Conservation (phyloP, 2,888 invertebrate species). For the Nezara viridula region DNA sequence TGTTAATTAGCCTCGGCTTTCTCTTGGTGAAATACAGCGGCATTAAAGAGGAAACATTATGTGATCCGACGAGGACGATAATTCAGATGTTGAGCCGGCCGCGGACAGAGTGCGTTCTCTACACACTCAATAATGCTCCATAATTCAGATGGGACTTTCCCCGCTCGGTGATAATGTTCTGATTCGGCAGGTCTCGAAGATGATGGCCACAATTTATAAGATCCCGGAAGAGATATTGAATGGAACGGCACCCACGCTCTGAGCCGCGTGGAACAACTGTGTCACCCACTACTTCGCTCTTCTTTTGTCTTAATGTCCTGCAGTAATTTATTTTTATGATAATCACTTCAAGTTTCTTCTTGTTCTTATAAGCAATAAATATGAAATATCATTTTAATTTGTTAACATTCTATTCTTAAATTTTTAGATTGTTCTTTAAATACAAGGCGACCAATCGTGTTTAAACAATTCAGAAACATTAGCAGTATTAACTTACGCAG, state of each 20-base stretch:
- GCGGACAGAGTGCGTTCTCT: background rate
- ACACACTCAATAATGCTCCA: slow-evolving; percentile 30
- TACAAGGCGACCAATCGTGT: too few species aligned
- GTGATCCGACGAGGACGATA: background rate
- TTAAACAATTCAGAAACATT: too few species aligned
- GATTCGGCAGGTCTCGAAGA: slow-evolving; percentile 36
- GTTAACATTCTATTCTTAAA: too few species aligned
- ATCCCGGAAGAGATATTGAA: background rate
- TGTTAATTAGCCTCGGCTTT: slow-evolving; percentile 28
- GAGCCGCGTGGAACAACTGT: background rate
- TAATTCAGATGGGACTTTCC: slow-evolving; percentile 1
- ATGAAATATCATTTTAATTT: background rate
- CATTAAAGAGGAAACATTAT: slow-evolving; percentile 44
- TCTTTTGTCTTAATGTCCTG: background rate
- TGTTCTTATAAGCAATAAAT: background rate
- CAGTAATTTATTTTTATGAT: background rate
- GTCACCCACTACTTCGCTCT: background rate
- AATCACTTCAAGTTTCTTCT: background rate
- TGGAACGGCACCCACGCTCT: background rate
- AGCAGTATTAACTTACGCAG: too few species aligned
- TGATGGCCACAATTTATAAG: background rate
- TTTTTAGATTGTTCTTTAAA: too few species aligned
- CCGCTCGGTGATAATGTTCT: slow-evolving; percentile 4
- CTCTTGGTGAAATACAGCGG: slow-evolving; percentile 42
- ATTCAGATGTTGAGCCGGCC: background rate